Conservation (phyloP, 2,113 vertebrate genomes). For the Peucedramus taeniatus region DNA sequence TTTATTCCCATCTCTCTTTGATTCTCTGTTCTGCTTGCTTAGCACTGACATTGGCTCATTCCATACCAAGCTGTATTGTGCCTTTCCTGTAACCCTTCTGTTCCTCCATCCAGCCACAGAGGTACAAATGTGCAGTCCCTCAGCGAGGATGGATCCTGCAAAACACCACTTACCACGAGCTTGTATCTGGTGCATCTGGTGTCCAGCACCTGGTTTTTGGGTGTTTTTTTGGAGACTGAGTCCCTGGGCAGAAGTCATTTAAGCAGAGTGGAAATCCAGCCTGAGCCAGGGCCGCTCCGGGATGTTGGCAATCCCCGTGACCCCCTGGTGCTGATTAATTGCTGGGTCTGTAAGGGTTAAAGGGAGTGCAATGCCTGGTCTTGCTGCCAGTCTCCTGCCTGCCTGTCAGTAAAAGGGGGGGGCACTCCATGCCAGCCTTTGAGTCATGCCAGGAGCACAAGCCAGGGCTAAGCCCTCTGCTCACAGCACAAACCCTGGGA, state of each 20-base stretch:
- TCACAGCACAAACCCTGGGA: not conserved
- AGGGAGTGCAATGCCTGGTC: not conserved
- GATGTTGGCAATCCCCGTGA: not conserved
- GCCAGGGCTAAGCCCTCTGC: not conserved
- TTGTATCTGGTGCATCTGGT: not conserved
- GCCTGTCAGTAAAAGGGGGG: not conserved
- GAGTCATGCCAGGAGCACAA: not conserved
- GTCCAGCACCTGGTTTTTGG: not conserved
- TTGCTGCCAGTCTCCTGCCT: conserved; percentile 10
- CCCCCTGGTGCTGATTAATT: not conserved
- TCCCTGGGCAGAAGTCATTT: not conserved
- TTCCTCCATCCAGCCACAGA: not conserved
- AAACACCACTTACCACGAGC: not conserved
- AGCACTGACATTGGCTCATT: not conserved
- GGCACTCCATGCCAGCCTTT: not conserved
- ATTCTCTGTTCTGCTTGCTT: not conserved
- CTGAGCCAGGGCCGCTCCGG: accelerated
- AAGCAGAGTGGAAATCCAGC: not conserved
- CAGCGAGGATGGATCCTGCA: not conserved
- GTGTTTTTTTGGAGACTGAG: not conserved
- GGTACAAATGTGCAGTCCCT: not conserved
- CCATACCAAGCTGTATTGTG: not conserved
- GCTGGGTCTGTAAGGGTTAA: not conserved
- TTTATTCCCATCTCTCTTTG: not conserved
- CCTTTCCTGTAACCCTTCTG: not conserved